Conservation (phyloP, 2,113 vertebrate species). For the Epinephelus lanceolatus region DNA sequence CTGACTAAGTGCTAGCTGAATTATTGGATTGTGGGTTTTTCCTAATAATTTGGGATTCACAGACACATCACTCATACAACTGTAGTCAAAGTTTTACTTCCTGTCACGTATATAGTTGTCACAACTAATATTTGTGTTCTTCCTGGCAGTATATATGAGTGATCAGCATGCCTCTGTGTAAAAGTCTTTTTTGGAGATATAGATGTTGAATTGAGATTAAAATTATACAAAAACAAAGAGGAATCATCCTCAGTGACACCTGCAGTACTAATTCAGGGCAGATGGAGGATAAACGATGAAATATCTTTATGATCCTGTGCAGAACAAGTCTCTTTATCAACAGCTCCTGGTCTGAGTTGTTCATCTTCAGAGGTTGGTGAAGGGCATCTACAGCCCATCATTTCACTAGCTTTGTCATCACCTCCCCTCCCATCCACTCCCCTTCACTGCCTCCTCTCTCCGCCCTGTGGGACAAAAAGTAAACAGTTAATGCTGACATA, state of each 20-base stretch:
- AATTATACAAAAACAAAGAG: neutral
- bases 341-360: conserved; percentile 46
- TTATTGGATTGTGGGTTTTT: neutral
- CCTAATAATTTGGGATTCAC: neutral
- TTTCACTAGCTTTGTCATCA: conserved; percentile 57
- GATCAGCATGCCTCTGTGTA: neutral
- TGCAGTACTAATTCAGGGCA: conserved; percentile 25
- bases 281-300: conserved; percentile 58
- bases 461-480: neutral
- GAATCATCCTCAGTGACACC: neutral
- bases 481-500: conserved; percentile 46
- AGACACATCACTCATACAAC: neutral
- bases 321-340: conserved; percentile 66
- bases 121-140: neutral
- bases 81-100: neutral
- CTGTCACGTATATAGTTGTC: neutral
- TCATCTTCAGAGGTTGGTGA: conserved; percentile 68
- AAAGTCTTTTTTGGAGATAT: neutral
- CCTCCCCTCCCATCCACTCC: neutral
- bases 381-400: conserved; percentile 69
- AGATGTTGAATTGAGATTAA: neutral
- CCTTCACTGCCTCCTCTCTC: neutral
- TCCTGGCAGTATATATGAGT: neutral
- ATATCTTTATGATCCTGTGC: conserved; percentile 34
- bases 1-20: neutral